phyloP scores from a whole-genome alignment of 2,113 vertebrate species.

The Rhipidura dahli region DNA sequence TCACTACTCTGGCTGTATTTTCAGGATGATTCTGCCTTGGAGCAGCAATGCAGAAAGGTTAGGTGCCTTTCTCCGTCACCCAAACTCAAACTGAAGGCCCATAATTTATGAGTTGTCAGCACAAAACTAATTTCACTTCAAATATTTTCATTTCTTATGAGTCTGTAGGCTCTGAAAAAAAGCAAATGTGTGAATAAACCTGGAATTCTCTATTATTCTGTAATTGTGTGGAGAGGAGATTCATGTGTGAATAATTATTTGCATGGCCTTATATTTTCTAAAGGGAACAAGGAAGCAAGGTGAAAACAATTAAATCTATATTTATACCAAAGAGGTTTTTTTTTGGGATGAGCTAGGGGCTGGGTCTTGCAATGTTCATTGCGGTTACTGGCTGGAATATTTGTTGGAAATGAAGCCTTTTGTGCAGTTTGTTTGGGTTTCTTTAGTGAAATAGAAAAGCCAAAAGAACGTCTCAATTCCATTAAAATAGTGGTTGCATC shows the following conservation, averaged over 20 bases:
- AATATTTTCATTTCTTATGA: background rate
- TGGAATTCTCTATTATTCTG: background rate
- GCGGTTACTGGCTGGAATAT: background rate
- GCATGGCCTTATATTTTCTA: background rate
- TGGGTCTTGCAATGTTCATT: background rate
- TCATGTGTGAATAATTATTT: background rate
- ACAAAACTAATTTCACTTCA: constrained; percentile 1
- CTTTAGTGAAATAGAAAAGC: background rate
- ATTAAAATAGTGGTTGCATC: background rate
- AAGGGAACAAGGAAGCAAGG: background rate
- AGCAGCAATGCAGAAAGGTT: background rate
- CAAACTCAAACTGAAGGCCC: background rate
- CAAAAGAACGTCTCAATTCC: background rate
- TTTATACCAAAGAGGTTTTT: background rate
- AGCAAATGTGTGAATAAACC: background rate
- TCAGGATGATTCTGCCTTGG: background rate
- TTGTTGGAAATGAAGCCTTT: background rate
- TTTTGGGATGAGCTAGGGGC: background rate
- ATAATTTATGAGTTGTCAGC: background rate
- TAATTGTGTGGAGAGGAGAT: background rate
- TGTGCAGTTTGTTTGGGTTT: background rate
- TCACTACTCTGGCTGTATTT: background rate
- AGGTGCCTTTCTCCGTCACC: background rate
- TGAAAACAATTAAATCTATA: background rate
- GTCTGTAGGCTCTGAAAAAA: background rate